Conservation (phyloP, 2,113 vertebrate genomes). For the Sterna hirundo region DNA sequence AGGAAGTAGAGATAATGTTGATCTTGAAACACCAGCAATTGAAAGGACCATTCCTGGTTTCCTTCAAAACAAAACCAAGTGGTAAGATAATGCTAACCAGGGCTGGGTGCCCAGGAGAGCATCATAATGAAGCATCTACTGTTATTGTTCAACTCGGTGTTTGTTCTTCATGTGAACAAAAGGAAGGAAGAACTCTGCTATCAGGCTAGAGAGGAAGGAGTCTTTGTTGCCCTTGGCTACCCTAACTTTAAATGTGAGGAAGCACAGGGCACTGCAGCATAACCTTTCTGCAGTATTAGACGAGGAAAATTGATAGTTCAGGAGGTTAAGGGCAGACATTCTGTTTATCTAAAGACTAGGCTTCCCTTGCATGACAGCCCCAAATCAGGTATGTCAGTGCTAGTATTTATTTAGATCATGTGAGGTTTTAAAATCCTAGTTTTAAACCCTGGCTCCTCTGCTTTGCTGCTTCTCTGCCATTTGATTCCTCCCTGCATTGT, state of each 20-base stretch:
- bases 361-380: not conserved
- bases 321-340: not conserved
- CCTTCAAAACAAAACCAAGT: slow-evolving; percentile 69
- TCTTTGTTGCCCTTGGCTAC: slow-evolving; percentile 78
- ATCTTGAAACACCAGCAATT: slow-evolving; percentile 38
- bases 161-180: slow-evolving; percentile 75
- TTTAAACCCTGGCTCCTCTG: not conserved
- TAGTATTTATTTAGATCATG: not conserved
- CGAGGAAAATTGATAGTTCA: slow-evolving; percentile 2
- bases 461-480: not conserved
- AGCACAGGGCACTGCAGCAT: slow-evolving; percentile 63
- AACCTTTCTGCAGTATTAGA: slow-evolving; percentile 44
- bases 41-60: slow-evolving; percentile 57
- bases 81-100: slow-evolving; percentile 67
- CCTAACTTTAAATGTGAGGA: slow-evolving; percentile 77
- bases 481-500: not conserved
- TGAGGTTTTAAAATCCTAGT: not conserved
- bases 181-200: slow-evolving; percentile 77
- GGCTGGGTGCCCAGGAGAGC: slow-evolving; percentile 57
- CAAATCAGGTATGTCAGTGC: not conserved
- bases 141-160: slow-evolving; percentile 66
- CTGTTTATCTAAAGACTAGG: slow-evolving; percentile 18
- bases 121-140: slow-evolving; percentile 61
- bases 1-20: slow-evolving; percentile 26
- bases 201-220: slow-evolving; percentile 76